These are phyloP conservation scores for Sylvia atricapilla DNA, from an alignment of 2,113 vertebrate species.

Conservation along the genomic window DNA sequence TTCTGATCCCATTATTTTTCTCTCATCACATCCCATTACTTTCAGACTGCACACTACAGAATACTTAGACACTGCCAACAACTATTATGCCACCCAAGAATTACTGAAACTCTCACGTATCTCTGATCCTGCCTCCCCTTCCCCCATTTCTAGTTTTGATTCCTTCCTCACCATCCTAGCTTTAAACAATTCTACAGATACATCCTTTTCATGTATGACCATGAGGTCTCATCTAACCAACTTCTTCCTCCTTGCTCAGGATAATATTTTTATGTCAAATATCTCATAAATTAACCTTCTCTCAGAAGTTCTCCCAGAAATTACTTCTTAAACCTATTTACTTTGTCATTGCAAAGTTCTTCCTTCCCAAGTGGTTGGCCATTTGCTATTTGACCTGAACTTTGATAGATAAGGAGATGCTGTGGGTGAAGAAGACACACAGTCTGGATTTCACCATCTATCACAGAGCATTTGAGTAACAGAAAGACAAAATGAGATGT, in stretches of 20 bases:
- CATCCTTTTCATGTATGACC: background rate
- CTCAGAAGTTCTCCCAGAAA: background rate
- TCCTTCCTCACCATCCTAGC: background rate
- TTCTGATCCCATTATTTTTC: background rate
- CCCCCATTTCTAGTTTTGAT: background rate
- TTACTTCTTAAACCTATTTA: background rate
- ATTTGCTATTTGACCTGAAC: background rate
- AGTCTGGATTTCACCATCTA: background rate
- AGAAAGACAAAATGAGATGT: constrained; percentile 6
- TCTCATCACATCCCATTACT: background rate
- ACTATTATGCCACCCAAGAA: background rate
- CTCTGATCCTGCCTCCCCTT: background rate
- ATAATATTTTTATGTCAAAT: background rate
- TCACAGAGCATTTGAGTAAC: background rate
- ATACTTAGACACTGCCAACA: background rate
- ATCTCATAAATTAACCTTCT: background rate
- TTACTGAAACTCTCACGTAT: rapidly evolving
- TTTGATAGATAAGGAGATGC: background rate
- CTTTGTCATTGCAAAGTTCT: background rate
- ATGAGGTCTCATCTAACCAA: background rate
- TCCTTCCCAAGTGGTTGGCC: background rate
- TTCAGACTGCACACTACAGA: background rate
- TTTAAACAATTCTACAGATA: background rate
- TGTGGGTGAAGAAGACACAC: background rate
- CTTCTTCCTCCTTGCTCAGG: background rate